Evolutionary conservation across 2,113 vertebrate genomes (phyloP).

Genomic region (Colistium nudipinnis): DNA sequence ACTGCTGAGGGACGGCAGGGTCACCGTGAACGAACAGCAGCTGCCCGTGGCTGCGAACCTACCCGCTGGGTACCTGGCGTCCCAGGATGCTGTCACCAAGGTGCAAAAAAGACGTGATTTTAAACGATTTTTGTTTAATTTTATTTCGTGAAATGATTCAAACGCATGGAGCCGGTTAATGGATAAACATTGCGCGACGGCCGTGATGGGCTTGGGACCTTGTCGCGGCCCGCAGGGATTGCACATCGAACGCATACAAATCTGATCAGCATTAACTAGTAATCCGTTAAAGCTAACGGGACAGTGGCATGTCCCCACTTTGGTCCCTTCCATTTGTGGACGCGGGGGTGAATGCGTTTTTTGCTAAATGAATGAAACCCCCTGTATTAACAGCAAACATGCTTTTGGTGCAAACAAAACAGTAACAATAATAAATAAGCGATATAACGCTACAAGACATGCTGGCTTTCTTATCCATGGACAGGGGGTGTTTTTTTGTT

Average conservation of each 20-base stretch:
- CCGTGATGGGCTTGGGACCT: constrained; percentile 34
- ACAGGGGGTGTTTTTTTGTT: not conserved
- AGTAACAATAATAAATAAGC: too few relatives aligned
- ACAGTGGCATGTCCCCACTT: too few relatives aligned
- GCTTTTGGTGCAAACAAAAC: not conserved
- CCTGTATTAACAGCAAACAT: too few relatives aligned
- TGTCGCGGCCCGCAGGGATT: too few relatives aligned
- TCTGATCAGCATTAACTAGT: constrained; percentile 29
- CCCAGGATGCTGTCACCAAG: constrained; percentile 87
- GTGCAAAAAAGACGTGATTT: constrained; percentile 70
- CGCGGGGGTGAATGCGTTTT: too few relatives aligned
- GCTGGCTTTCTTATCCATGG: too few relatives aligned
- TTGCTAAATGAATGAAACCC: too few relatives aligned
- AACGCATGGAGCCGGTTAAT: constrained; percentile 6
- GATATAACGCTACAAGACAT: too few relatives aligned
- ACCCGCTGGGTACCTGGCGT: constrained; percentile 89
- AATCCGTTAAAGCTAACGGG: constrained; percentile 24
- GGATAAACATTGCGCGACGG: constrained; percentile 27
- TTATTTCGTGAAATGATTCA: not conserved
- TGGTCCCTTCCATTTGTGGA: too few relatives aligned
- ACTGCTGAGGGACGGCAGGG: constrained; percentile 92
- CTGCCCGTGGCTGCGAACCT: constrained; percentile 90
- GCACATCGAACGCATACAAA: constrained; percentile 17
- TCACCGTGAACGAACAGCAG: constrained; percentile 90
- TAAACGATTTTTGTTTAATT: too few relatives aligned